phyloP scores from a whole-genome alignment of 2,113 vertebrate genomes.

The Abramis brama region DNA sequence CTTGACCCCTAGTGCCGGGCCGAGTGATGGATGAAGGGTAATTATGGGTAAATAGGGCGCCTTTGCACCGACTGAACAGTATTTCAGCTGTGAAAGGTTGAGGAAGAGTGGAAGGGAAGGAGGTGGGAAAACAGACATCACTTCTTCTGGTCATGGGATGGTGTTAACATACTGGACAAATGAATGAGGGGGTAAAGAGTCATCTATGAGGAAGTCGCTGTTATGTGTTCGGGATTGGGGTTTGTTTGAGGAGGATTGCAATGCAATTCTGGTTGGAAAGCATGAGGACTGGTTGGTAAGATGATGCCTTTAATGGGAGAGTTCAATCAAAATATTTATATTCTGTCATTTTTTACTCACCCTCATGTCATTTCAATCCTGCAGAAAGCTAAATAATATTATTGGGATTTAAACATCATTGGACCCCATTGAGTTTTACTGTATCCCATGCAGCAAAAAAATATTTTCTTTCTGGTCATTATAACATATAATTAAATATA shows the following conservation, averaged over 20 bases:
- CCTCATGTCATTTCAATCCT: neutral
- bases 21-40: constrained; percentile 84
- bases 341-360: neutral
- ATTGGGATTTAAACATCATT: neutral
- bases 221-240: constrained; percentile 4
- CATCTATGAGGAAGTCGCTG: constrained; percentile 27
- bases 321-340: too few species aligned
- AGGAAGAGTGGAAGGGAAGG: constrained; percentile 44
- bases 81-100: constrained; percentile 72
- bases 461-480: too few species aligned
- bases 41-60: constrained; percentile 82
- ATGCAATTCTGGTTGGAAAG: neutral
- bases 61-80: constrained; percentile 73
- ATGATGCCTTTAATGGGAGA: neutral
- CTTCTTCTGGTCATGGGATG: constrained; percentile 32
- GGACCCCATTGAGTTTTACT: neutral
- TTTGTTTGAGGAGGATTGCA: constrained; percentile 14
- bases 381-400: neutral
- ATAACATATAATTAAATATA: too few species aligned
- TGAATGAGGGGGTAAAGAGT: constrained; percentile 23
- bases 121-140: constrained; percentile 49
- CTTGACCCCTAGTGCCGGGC: constrained; percentile 81
- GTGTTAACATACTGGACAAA: constrained; percentile 30
- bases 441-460: neutral
- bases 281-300: neutral